Conservation (phyloP, 2,797 vertebrate species). For the Pseudopleuronectes americanus region DNA sequence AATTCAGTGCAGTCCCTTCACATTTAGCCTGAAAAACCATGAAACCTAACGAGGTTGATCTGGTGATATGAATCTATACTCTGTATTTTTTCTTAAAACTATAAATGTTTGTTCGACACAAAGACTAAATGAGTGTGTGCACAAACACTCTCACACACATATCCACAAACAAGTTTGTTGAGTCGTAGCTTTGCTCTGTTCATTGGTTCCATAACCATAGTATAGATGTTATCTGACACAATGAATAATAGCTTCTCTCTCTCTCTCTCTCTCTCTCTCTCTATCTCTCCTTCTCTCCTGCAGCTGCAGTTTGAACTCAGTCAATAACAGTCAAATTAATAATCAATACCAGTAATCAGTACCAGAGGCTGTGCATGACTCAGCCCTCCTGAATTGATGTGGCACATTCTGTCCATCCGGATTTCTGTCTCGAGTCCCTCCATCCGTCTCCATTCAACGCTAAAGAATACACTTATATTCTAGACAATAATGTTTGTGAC, state of each 20-base stretch:
- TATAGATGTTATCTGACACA: conserved; percentile 2
- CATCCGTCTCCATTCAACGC: background rate
- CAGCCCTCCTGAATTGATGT: conserved; percentile 32
- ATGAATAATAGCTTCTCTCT: background rate
- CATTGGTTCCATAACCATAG: background rate
- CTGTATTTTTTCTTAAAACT: no score
- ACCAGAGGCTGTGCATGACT: conserved; percentile 32
- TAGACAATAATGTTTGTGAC: no score
- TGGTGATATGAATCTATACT: no score
- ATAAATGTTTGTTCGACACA: no score
- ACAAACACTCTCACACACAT: background rate
- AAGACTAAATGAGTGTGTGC: background rate
- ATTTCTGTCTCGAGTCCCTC: conserved; percentile 11
- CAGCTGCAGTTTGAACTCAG: conserved; percentile 33
- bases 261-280: background rate
- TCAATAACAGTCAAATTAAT: conserved; percentile 52
- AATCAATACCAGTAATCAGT: conserved; percentile 63
- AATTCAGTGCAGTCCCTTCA: no score
- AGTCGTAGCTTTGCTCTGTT: background rate
- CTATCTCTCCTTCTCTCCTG: background rate
- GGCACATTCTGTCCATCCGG: conserved; percentile 18
- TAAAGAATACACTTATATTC: no score
- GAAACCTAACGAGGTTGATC: no score
- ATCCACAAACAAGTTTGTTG: background rate
- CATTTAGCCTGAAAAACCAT: no score